These are phyloP conservation scores for Neodiprion virginianus DNA, from an alignment of 1,140 invertebrate species.

Conservation along the genomic window DNA sequence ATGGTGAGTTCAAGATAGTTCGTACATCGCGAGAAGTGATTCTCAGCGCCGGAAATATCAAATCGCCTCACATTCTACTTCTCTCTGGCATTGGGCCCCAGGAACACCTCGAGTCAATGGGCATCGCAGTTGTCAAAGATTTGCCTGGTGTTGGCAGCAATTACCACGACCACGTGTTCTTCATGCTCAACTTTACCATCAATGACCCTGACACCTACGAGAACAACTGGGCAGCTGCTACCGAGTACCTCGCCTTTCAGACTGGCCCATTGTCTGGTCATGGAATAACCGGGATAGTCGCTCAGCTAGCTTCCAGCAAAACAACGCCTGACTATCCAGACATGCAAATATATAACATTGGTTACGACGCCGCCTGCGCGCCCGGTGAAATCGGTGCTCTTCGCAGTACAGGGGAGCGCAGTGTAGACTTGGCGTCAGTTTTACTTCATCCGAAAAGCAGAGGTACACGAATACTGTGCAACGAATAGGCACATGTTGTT, in stretches of 20 bases:
- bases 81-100: slow-evolving; percentile 66
- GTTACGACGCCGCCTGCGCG: slow-evolving; percentile 52
- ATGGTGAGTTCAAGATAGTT: slow-evolving; percentile 48
- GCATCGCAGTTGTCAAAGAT: slow-evolving; percentile 50
- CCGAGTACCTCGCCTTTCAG: slow-evolving; percentile 60
- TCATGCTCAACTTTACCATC: slow-evolving; percentile 36
- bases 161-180: slow-evolving; percentile 60
- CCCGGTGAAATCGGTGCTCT: slow-evolving; percentile 44
- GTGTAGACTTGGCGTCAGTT: slow-evolving; percentile 66
- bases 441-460: slow-evolving; percentile 77
- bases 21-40: slow-evolving; percentile 56
- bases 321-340: slow-evolving; percentile 60
- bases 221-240: slow-evolving; percentile 21
- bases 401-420: neutral
- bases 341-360: slow-evolving; percentile 60
- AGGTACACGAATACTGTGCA: slow-evolving; percentile 61
- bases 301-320: slow-evolving; percentile 65
- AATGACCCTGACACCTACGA: slow-evolving; percentile 6
- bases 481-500: too few species aligned
- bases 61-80: slow-evolving; percentile 62
- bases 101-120: slow-evolving; percentile 52
- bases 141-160: slow-evolving; percentile 67
- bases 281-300: slow-evolving; percentile 69
- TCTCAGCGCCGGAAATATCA: slow-evolving; percentile 55
- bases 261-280: slow-evolving; percentile 79